phyloP scores from a whole-genome alignment of 30 jellyfish, hydroid and myxozoan genomes.

The Catostylus mosaicus region DNA sequence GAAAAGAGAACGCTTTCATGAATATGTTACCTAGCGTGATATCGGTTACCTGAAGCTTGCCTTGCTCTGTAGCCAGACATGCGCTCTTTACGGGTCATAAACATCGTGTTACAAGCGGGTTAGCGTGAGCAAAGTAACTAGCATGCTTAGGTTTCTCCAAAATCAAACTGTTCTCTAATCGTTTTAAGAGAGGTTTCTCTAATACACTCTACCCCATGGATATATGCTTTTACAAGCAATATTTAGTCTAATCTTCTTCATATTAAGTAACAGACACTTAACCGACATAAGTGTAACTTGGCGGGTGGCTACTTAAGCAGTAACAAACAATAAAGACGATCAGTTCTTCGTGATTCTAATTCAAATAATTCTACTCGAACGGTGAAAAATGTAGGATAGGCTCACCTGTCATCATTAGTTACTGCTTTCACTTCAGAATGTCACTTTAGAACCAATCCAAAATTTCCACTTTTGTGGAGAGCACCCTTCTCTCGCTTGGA shows the following conservation, averaged over 20 bases:
- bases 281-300: conserved; percentile 5
- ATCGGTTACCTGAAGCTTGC: background rate
- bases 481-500: conserved; percentile 3
- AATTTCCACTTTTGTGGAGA: background rate
- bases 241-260: too few relatives aligned
- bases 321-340: conserved; percentile 27
- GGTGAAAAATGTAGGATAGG: background rate
- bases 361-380: background rate
- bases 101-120: conserved; percentile 41
- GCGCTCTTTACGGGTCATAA: conserved; percentile 15
- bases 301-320: conserved; percentile 35
- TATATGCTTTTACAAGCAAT: too few relatives aligned
- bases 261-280: too few relatives aligned
- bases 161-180: too few relatives aligned
- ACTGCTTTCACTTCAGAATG: background rate
- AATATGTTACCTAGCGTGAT: too few relatives aligned
- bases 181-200: too few relatives aligned
- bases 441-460: background rate
- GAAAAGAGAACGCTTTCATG: too few relatives aligned
- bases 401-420: conserved; percentile 42
- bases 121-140: too few relatives aligned
- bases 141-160: too few relatives aligned
- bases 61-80: background rate
- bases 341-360: background rate
- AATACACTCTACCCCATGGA: too few relatives aligned